phyloP scores from a whole-genome alignment of 2,113 vertebrate genomes.

The Alethe castanea region DNA sequence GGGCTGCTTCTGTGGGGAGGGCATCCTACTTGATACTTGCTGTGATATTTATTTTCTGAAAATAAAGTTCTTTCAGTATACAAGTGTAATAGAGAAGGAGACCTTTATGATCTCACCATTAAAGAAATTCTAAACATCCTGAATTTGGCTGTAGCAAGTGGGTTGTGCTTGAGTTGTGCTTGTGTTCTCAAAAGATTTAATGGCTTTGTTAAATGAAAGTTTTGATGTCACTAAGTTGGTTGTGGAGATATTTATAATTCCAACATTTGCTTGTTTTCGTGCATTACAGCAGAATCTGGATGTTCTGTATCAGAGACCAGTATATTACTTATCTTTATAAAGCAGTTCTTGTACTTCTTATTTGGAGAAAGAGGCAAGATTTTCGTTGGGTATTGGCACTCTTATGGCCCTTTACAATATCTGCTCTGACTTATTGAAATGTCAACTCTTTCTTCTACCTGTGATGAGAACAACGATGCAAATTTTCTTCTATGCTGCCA shows the following conservation, averaged over 20 bases:
- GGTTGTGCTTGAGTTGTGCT: not conserved
- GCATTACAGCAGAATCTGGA: not conserved
- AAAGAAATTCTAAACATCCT: not conserved
- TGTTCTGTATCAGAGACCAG: not conserved
- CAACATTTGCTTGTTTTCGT: not conserved
- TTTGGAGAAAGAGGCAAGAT: not conserved
- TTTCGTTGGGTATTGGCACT: not conserved
- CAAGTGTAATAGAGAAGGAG: not conserved
- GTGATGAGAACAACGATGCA: not conserved
- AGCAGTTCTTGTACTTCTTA: not conserved
- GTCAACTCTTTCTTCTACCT: not conserved
- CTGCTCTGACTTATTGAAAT: not conserved
- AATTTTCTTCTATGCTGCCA: not conserved
- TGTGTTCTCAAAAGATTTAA: not conserved
- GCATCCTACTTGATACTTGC: not conserved
- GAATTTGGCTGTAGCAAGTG: not conserved
- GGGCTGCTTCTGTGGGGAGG: not conserved
- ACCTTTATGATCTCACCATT: not conserved
- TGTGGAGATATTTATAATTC: not conserved
- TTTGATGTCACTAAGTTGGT: not conserved
- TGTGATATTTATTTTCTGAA: not conserved
- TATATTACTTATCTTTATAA: not conserved
- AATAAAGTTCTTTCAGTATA: not conserved
- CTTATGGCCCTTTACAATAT: not conserved
- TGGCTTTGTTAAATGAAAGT: not conserved